Evolutionary conservation across 2,113 vertebrate genomes (phyloP).

Genomic region (Poecile atricapillus): DNA sequence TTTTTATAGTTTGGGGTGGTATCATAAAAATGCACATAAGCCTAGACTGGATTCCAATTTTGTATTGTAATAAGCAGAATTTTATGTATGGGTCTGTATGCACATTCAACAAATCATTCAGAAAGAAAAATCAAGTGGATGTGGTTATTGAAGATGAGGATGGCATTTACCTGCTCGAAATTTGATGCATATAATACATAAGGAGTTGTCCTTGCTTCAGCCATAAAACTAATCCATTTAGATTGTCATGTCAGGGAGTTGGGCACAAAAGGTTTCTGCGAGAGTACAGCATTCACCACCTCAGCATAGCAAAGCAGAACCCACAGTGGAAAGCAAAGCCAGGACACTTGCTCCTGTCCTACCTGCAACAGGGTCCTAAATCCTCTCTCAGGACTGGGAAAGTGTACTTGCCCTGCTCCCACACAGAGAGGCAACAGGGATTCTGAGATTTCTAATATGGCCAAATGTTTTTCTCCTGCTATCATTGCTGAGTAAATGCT

Average conservation of each 20-base stretch:
- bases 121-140: conserved; percentile 56
- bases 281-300: not conserved
- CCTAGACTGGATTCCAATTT: conserved; percentile 37
- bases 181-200: conserved; percentile 54
- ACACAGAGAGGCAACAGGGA: not conserved
- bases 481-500: not conserved
- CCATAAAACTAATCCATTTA: conserved; percentile 53
- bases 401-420: not conserved
- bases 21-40: conserved; percentile 58
- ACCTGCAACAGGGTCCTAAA: not conserved
- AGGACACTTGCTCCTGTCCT: not conserved
- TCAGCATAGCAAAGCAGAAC: not conserved
- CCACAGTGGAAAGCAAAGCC: not conserved
- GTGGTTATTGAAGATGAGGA: conserved; percentile 55
- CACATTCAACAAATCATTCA: conserved; percentile 52
- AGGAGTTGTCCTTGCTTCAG: conserved; percentile 57
- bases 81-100: conserved; percentile 47
- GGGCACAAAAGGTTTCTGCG: not conserved
- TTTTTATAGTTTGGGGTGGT: conserved; percentile 42
- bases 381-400: not conserved
- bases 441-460: not conserved
- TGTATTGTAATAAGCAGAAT: conserved; percentile 48
- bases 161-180: conserved; percentile 57
- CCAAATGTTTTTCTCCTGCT: not conserved
- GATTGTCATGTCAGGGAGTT: conserved; percentile 7